Base-by-base conservation (phyloP, 2,113 vertebrate species). In the Ellobius talpinus region DNA sequence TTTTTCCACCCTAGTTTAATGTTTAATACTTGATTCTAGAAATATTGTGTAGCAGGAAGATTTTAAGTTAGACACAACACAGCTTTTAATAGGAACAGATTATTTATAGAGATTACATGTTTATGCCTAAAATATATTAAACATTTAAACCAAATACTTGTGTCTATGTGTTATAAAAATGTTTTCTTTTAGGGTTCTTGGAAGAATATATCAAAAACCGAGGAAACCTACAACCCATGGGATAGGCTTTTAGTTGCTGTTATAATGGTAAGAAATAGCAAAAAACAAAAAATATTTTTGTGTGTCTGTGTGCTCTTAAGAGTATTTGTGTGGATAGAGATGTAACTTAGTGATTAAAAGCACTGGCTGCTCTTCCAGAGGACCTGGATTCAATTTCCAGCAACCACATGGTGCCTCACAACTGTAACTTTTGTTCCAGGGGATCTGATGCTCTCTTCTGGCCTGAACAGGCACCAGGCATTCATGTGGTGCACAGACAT, bases 191-290 rank as follows among this genome's bases (percentile, higher is more conserved):
- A 99, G 99, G 97, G 98, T 96, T 98, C 98, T 0, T 98, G 99
- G 99, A 99, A 93, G 98, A 99, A 96, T 98, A 98, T 96, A 88
- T 98, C 45, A 31, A 97, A 95, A 74, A 98, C 98, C 3, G 98
- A 99, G 39, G 98, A 98, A 5, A 97, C 96, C 78, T 96, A 97
- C 0, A 98, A 98, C 91, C 96, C 99, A 0, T 99, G 99, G 99
- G 99, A 99, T 92, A 98, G 98, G 92, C 98, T 99, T 82, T 97
- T 99, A 89, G 98, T 99, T 31, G 98, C 99, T 0, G 99, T 99
- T 42, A 9, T 99, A 61, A 98, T 98, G 92, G 99, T 99, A 98
- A 98, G 99, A 97, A 9, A 58, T 42, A 73, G 24, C 39, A 36
- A 74, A 93, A 31, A 21, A 0, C 39, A 36, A 74, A 93, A 31